phyloP scores from a whole-genome alignment of 2,888 invertebrate species.

The Eilema caniola region DNA sequence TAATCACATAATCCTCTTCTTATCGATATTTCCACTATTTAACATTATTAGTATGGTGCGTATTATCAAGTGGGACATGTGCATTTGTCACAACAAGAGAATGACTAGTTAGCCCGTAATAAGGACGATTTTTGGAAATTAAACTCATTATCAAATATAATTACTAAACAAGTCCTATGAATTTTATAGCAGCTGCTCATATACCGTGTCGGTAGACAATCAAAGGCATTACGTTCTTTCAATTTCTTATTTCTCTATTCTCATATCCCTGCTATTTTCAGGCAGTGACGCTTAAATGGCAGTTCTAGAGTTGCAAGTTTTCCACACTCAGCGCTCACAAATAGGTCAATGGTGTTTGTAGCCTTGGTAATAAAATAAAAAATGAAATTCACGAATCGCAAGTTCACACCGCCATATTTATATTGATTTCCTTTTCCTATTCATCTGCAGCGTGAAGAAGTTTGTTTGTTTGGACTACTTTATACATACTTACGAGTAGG shows the following conservation, averaged over 20 bases:
- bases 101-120: too few species aligned
- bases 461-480: neutral
- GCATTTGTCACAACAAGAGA: too few species aligned
- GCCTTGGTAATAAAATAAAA: neutral
- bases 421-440: neutral
- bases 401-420: neutral
- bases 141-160: too few species aligned
- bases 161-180: too few species aligned
- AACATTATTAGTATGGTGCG: neutral
- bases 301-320: too few species aligned
- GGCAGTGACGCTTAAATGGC: too few species aligned
- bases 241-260: neutral
- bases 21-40: neutral
- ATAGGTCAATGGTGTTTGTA: neutral
- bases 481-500: conserved; percentile 5
- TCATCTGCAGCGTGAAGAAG: neutral
- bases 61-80: too few species aligned
- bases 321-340: neutral
- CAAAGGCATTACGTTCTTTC: neutral
- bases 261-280: neutral
- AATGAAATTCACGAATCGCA: neutral
- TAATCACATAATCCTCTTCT: too few species aligned
- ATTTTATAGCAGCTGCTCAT: too few species aligned
- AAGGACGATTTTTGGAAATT: too few species aligned
- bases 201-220: too few species aligned